These are phyloP conservation scores for Leucophenga maculata DNA, from an alignment of 2,888 invertebrate genomes.

Conservation along the genomic window DNA sequence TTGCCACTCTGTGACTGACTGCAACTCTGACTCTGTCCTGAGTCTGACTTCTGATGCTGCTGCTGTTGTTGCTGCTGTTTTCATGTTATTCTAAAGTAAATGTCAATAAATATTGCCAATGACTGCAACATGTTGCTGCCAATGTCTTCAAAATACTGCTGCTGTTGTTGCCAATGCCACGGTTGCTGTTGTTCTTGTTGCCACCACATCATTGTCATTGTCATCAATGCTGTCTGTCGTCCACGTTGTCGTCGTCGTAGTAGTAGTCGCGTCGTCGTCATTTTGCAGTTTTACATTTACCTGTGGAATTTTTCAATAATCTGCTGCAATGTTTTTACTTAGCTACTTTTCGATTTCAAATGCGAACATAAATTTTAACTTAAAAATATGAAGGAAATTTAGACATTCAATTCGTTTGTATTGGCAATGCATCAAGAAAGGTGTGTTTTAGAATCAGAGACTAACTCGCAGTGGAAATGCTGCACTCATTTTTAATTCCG, in stretches of 20 bases:
- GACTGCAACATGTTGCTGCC: slow-evolving; percentile 29
- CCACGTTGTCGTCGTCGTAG: neutral
- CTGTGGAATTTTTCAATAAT: slow-evolving; percentile 24
- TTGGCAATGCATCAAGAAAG: neutral
- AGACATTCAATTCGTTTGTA: slow-evolving; percentile 35
- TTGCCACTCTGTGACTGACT: neutral
- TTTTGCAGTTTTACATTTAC: slow-evolving; percentile 3
- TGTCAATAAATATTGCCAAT: slow-evolving; percentile 65
- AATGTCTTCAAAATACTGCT: slow-evolving; percentile 18
- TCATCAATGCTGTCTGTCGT: slow-evolving; percentile 31
- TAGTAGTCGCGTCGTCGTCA: neutral
- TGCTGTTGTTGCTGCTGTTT: slow-evolving; percentile 41
- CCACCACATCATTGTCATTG: slow-evolving; percentile 35
- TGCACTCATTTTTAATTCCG: neutral
- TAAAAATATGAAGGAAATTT: slow-evolving; percentile 62
- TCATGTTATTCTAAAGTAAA: slow-evolving; percentile 48
- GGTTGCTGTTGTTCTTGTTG: slow-evolving; percentile 26
- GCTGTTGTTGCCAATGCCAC: neutral
- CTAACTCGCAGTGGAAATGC: neutral
- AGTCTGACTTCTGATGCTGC: slow-evolving; percentile 21
- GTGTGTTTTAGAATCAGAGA: neutral
- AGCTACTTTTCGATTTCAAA: slow-evolving; percentile 30
- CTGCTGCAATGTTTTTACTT: slow-evolving; percentile 5
- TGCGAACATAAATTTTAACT: slow-evolving; percentile 53
- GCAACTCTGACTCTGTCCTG: slow-evolving; percentile 12